Evolutionary conservation across 2,888 invertebrate species (phyloP), one percentile per base, ranked within the genome.

Genomic region (Ennomos fuscantarius): DNA sequence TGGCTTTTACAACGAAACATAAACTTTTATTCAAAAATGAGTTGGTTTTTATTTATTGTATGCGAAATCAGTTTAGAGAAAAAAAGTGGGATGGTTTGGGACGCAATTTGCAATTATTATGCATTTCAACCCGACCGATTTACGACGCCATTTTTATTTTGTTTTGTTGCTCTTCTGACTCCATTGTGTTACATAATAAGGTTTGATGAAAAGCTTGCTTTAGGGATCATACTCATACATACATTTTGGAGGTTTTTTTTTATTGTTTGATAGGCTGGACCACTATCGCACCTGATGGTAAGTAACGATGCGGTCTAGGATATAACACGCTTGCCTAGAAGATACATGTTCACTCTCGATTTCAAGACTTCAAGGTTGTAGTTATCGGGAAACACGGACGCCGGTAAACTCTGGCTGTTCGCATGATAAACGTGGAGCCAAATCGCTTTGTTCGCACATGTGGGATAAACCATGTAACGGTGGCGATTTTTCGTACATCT

Each of bases 61-160:
- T 70, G 62, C 74, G 72, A 79, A 79, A 81, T 75, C 79, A 77
- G 74, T 79, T 80, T 68, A 73, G 63, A 63, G 62, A 72, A 72
- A 79, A 80, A 75, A 78, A 75, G 70, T 64, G 70, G 9, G 61
- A 51, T 65, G 61, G 68, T 66, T 57, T 65, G 68, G 68, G 65
- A 73, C 72, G 74, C 76, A 84, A 87, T 84, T 86, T 85, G 80
- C 80, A 79, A 84, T 76, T 76, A 81, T 82, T 80, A 83, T 81
- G 73, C 71, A 66, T 72, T 66, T 65, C 70, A 68, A 63, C 63
- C 65, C 68, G 51, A 58, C 60, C 66, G 73, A 72, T 77, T 74
- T 74, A 69, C 65, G 69, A 64, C 45, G 59, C 60, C 41, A 49
- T 31, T 63, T 66, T 58, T 50, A 68, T 62, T 70, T 55, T 12